Conservation (phyloP, 2,888 invertebrate species). For the Zaprionus lineosus region DNA sequence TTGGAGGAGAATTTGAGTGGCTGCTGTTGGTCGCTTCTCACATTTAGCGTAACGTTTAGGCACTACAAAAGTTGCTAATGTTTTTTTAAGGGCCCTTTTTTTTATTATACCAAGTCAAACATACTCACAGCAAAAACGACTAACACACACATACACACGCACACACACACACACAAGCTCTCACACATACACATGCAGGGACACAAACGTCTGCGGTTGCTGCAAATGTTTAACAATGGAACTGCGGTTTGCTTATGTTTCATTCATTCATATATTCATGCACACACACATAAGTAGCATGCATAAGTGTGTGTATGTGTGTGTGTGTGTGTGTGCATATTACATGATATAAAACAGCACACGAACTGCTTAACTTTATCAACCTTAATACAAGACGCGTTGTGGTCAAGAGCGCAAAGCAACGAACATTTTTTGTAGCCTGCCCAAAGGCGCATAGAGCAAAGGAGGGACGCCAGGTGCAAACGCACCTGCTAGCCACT, state of each 20-base stretch:
- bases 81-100: conserved; percentile 79
- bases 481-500: conserved; percentile 49
- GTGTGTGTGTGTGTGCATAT: conserved; percentile 43
- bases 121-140: conserved; percentile 60
- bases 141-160: conserved; percentile 19
- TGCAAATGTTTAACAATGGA: conserved; percentile 64
- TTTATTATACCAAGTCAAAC: conserved; percentile 78
- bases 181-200: background rate
- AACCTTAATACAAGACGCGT: conserved; percentile 53
- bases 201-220: conserved; percentile 46
- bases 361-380: conserved; percentile 73
- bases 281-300: conserved; percentile 46
- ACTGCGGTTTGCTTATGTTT: conserved; percentile 64
- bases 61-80: conserved; percentile 79
- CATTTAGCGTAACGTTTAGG: conserved; percentile 67
- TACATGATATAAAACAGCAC: conserved; percentile 58
- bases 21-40: conserved; percentile 37
- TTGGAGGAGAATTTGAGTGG: conserved; percentile 44
- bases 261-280: conserved; percentile 69
- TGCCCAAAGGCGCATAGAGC: conserved; percentile 4
- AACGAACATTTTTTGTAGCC: conserved; percentile 19
- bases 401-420: conserved; percentile 43
- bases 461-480: conserved; percentile 27
- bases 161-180: too few species aligned
- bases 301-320: conserved; percentile 10